Base-by-base conservation (phyloP, 2,888 invertebrate genomes). In the Tolmerus cingulatus region DNA sequence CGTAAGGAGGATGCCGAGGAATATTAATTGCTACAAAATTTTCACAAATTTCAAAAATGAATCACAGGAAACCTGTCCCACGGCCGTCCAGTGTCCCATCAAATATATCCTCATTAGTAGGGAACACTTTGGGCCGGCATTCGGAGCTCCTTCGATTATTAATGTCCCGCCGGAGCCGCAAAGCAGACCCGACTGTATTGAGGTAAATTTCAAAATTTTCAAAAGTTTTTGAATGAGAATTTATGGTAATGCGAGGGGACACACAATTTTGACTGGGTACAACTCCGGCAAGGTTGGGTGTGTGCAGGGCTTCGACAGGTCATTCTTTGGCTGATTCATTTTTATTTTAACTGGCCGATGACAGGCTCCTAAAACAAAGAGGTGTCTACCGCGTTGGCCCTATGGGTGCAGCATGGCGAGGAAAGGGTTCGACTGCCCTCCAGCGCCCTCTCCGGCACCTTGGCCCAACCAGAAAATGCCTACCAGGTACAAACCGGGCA, bases 291-390 rank as follows among this genome's bases (percentile, higher is more conserved):
- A 8, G 43, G 51, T 12, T 14, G 30, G 9, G 57, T 51, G 51
- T 51, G 66, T 82, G 66, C 37, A 66, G 23, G 55, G 51, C 77
- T 57, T 85, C 87, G 74, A 86, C 55, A 87, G 86, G 84, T 85
- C 74, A 88, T 87, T 87, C 85, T 79, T 76, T 84, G 84, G 78
- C 87, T 82, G 87, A 87, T 88, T 88, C 87, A 87, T 88, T 88
- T 88, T 87, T 87, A 87, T 88, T 79, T 88, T 88, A 84, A 77
- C 82, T 43, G 51, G 30, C 43, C 78, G 78, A 9, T 88, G 88
- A 88, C 86, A 88, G 74, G 86, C 27, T 37, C 86, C 57, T 86
- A 87, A 88, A 88, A 88, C 88, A 88, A 88, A 88, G 88, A 66
- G 19, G n/a, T 34, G 34, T 82, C 66, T 57, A 82, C 82, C 19